Base-by-base conservation (phyloP, 2,113 vertebrate species). In the Plestiodon gilberti region DNA sequence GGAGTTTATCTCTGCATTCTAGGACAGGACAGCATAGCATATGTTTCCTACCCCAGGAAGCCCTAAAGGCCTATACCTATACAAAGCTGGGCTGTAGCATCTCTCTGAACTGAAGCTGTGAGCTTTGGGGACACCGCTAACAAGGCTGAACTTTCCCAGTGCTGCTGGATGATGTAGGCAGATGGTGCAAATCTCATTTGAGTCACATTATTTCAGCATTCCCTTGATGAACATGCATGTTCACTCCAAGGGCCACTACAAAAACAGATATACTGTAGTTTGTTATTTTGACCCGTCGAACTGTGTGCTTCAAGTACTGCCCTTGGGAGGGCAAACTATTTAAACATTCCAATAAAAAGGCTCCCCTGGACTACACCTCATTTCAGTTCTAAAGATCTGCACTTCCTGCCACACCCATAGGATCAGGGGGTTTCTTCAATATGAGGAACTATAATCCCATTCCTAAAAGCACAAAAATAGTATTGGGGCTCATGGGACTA, bases 401-500 rank as follows among this genome's bases (percentile, higher is more conserved):
- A 62, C 10, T 74, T 35, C 20, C 40, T 69, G 23, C 28, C n/a
- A 30, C 59, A 52, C 64, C 40, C 30, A 35, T 80, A 59, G 78
- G 55, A 70, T 33, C 30, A 52, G 55, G 57, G 28, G 22, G 70
- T 14, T 83, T 75, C 69, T 74, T 73, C 81, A 83, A 30, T 71
- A 79, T 65, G 69, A 64, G 70, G 23, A 86, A 84, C 52, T 64
- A 74, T 64, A 86, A 81, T 38, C 38, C 43, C 59, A 64, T 81
- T 18, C 38, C 40, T 67, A 73, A 80, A 59, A 48, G 11, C n/a
- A 43, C 25, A 81, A 38, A 30, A 87, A 64, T 28, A 67, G 40
- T 33, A 74, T 6, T 71, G 38, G 71, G 59, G n/a, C 78, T 74
- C 59, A 25, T 74, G 61, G 59, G 40, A 52, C 78, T 75, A 35